Evolutionary conservation across 2,113 vertebrate species (phyloP).

Genomic region (Oncorhynchus kisutch): DNA sequence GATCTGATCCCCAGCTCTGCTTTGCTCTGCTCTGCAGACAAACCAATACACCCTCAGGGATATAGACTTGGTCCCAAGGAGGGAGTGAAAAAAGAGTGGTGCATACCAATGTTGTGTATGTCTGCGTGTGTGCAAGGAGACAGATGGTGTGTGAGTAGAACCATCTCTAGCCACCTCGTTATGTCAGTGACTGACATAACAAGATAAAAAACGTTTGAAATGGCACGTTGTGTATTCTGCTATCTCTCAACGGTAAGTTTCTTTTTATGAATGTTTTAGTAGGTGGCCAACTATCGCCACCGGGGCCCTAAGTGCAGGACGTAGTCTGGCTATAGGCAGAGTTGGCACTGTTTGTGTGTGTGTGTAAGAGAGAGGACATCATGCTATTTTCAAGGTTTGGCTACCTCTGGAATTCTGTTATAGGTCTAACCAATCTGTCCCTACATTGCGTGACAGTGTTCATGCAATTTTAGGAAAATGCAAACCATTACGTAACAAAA

Average conservation of each 20-base stretch:
- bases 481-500: background rate
- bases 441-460: background rate
- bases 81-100: background rate
- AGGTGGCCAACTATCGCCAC: too few relatives aligned
- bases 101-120: too few relatives aligned
- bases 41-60: conserved; percentile 50
- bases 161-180: too few relatives aligned
- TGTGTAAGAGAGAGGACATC: background rate
- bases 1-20: conserved; percentile 41
- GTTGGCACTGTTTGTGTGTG: background rate
- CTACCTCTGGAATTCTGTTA: background rate
- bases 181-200: too few relatives aligned
- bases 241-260: too few relatives aligned
- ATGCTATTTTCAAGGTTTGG: background rate
- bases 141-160: too few relatives aligned
- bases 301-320: too few relatives aligned
- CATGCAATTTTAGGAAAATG: background rate
- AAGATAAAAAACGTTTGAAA: too few relatives aligned
- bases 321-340: too few relatives aligned
- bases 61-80: conserved; percentile 52
- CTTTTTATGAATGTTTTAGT: too few relatives aligned
- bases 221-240: too few relatives aligned
- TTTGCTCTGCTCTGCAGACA: conserved; percentile 20
- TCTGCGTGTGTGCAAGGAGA: too few relatives aligned
- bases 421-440: background rate